A percentile compares a stretch with the other conserved stretches of the same genome.
Evolutionary conservation across 2,888 invertebrate genomes (phyloP).

Genomic region (Alentia gelatinosa): DNA sequence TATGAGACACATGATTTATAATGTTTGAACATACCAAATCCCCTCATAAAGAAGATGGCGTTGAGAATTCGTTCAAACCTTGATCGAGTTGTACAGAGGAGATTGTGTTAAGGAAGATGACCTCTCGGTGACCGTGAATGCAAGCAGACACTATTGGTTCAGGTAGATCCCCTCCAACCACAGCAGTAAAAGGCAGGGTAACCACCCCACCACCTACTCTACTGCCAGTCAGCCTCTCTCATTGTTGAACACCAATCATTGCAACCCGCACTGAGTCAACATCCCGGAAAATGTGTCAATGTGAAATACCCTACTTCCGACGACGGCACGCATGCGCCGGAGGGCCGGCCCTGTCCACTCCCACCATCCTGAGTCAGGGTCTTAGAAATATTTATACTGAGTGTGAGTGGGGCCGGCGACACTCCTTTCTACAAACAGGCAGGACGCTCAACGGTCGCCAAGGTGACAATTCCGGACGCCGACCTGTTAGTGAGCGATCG

Average conservation of each 20-base stretch:
- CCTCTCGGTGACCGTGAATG: neutral
- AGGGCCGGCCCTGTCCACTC: neutral
- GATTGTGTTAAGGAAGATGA: neutral
- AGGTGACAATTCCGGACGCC: neutral
- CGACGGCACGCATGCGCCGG: neutral
- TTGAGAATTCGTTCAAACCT: too few relatives aligned
- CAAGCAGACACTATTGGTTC: neutral
- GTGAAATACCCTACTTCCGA: neutral
- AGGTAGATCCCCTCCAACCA: neutral
- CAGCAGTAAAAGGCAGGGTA: neutral
- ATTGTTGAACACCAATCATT: neutral
- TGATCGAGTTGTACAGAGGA: neutral
- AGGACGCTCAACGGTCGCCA: neutral
- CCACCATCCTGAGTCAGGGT: neutral
- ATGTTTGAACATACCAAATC: too few relatives aligned
- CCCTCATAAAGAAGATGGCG: too few relatives aligned
- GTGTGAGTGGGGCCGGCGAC: neutral
- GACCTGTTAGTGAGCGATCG: conserved; percentile 3
- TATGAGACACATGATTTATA: too few relatives aligned
- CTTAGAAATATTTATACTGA: conserved; percentile 27
- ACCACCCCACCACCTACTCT: neutral
- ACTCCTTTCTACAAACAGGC: neutral
- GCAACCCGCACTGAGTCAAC: neutral
- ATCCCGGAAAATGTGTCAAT: neutral
- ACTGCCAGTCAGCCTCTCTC: neutral